phyloP scores from a whole-genome alignment of 1,140 invertebrate genomes.

The Yoshiicerus persimilis region DNA sequence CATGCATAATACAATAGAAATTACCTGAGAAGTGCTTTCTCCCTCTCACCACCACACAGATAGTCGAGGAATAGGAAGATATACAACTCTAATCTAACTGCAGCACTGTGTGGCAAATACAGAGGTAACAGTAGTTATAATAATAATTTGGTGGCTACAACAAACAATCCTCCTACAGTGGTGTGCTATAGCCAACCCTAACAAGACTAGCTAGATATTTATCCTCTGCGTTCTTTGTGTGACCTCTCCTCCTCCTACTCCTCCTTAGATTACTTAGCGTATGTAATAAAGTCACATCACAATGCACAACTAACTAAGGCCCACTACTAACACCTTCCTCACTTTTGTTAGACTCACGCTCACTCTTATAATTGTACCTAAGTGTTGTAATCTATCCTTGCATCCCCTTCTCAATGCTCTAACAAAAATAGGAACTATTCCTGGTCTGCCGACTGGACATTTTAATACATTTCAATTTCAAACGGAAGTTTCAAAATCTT shows the following conservation, averaged over 20 bases:
- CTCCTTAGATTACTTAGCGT: background rate
- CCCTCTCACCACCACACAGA: background rate
- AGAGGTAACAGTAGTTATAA: background rate
- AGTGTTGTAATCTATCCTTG: background rate
- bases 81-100: background rate
- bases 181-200: background rate
- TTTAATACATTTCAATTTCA: background rate
- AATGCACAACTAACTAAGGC: conserved; percentile 19
- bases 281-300: conserved; percentile 13
- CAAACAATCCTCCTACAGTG: background rate
- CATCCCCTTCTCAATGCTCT: background rate
- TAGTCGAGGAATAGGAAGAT: background rate
- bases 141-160: background rate
- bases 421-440: conserved; percentile 18
- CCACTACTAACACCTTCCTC: background rate
- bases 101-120: background rate
- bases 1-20: conserved; percentile 23
- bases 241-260: background rate
- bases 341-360: no score
- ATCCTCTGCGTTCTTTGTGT: no score
- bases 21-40: conserved; percentile 15
- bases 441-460: conserved; percentile 5
- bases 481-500: background rate
- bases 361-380: background rate
- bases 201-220: no score